Base-by-base conservation (phyloP, 2,888 invertebrate species). In the Pseudoips prasinana region DNA sequence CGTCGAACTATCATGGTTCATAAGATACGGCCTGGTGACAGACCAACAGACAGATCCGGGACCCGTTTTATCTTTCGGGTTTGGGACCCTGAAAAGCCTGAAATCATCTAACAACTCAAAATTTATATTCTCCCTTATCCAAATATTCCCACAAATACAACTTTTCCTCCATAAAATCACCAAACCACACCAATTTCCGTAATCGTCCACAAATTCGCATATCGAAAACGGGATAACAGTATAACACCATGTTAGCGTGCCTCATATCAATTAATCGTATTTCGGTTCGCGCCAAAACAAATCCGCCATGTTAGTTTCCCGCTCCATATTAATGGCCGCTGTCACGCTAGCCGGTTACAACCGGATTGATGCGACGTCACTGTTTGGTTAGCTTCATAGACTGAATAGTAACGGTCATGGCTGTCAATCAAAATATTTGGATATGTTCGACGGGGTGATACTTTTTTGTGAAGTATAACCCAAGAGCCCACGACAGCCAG, bases 201-300 rank as follows among this genome's bases (percentile, higher is more conserved):
- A 35, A 57, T 40, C 23, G 34, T 40, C 44, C 41, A 33, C 46
- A 37, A 58, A 46, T 52, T 49, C 53, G 41, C 40, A 52, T 60
- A 56, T 68, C 57, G 66, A 66, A 67, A 60, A 54, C 47, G 54
- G 46, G 54, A 54, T 54, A 54, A 34, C 56, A 46, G 46, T 46
- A 50, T 54, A 54, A 36, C 56, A 46, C 46, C 25, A 46, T 32
- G 45, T 44, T 76, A 57, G 72, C 81, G 77, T 81, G 81, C 48
- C 49, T 37, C 31, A 58, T 71, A 76, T 76, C 81, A 75, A 83
- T 82, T 81, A 82, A 79, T 82, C 72, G 73, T 69, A 64, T 80
- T 84, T 83, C 60, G 66, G 74, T 52, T 51, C 73, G 74, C 78
- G 78, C 74, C 75, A 73, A 81, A 81, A 82, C 77, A 80, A 74